phyloP scores from a whole-genome alignment of 2,113 vertebrate species.

The Ochotona princeps region DNA sequence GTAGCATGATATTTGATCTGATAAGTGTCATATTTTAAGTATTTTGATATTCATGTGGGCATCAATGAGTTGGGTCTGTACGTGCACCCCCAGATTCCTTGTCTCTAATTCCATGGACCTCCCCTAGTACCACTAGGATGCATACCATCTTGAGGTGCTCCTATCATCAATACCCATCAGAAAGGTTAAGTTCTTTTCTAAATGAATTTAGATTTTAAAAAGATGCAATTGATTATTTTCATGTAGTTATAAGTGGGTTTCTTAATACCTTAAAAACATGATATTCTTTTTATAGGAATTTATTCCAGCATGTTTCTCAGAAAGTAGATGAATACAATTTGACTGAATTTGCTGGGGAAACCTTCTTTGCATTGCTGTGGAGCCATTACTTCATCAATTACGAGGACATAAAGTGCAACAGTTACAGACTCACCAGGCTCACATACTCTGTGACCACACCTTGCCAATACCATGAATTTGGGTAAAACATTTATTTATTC shows the following conservation, averaged over 20 bases:
- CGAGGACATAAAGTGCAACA: neutral
- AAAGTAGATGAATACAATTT: neutral
- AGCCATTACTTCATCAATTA: neutral
- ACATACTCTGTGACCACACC: neutral
- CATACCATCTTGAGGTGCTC: neutral
- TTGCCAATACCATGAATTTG: neutral
- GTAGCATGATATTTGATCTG: neutral
- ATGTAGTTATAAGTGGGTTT: neutral
- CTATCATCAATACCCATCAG: neutral
- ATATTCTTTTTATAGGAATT: neutral
- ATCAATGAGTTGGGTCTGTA: neutral
- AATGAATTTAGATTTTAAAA: constrained; percentile 39
- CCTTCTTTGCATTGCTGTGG: neutral
- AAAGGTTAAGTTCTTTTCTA: constrained; percentile 17
- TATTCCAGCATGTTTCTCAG: constrained; percentile 34
- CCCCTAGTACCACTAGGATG: neutral
- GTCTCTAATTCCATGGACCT: neutral
- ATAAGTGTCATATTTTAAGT: constrained; percentile 26
- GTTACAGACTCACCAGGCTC: neutral
- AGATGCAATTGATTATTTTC: neutral
- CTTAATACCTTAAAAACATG: neutral
- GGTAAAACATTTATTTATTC: neutral
- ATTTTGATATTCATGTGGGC: neutral
- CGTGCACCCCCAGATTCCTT: neutral
- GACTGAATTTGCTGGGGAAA: neutral